Evolutionary conservation across 2,888 invertebrate species (phyloP), one percentile per base, ranked within the genome.

Genomic region (Pheosia gnoma): DNA sequence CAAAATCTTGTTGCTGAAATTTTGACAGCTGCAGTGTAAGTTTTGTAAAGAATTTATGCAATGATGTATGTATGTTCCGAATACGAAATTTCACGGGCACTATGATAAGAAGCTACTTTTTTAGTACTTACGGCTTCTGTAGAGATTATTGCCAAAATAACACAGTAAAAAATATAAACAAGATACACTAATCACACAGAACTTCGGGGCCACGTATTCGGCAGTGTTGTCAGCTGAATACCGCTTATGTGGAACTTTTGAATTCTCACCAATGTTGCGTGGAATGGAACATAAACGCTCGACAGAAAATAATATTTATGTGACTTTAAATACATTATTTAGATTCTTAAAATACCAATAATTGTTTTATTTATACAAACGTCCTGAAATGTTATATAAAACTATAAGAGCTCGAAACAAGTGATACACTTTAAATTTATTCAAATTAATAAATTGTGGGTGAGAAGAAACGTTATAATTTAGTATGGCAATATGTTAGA

Each of bases 191-290:
- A 83, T 80, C 84, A 81, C 87, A 82, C 79, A 85, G 75, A 86
- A 85, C 84, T 82, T 84, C 83, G 85, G 86, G 91, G 93, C 94
- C 93, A 93, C 93, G 93, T 93, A 93, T 93, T 87, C 86, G 82
- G 81, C 85, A 75, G 90, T 89, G 91, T 91, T 93, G 93, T 88
- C 93, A 93, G 84, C 67, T 65, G 68, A 65, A 78, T 75, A 80
- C 75, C 86, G 91, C 89, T 84, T 91, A 94, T 94, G 94, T 94
- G 94, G 94, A 94, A 93, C 89, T 94, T 94, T 89, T 91, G 78
- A 83, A 83, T 82, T 67, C 76, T 72, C 65, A 66, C 37, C n/a
- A 6, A 2, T 1, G 10, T 38, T 70, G 65, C 81, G 79, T 86
- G n/a, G 6, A 80, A 81, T 9, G 86, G 70, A 91, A 80, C 82